Conservation (phyloP, 2,888 invertebrate genomes). For the Microplitis manilae region DNA sequence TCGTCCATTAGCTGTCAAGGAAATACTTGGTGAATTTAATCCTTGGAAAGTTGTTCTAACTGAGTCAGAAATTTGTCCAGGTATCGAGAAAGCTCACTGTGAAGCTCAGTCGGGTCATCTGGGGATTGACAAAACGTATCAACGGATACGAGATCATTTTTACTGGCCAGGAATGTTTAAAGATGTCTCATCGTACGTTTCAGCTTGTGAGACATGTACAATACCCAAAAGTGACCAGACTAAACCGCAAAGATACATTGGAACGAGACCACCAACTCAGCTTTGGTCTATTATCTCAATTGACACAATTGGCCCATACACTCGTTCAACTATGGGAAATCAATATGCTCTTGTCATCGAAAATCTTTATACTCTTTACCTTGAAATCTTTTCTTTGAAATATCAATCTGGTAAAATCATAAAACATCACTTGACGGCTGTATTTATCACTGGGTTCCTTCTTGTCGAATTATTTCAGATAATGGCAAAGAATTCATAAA, state of each 20-base stretch:
- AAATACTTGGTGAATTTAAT: not conserved
- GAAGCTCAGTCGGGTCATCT: slow-evolving; percentile 14
- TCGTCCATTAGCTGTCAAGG: not conserved
- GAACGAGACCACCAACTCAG: not conserved
- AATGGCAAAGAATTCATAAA: slow-evolving; percentile 34
- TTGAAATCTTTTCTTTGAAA: slow-evolving; percentile 24
- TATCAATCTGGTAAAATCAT: slow-evolving; percentile 23
- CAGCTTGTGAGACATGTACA: slow-evolving; percentile 40
- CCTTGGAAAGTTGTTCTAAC: slow-evolving; percentile 11
- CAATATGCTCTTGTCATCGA: not conserved
- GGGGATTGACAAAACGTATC: slow-evolving; percentile 30
- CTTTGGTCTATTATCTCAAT: slow-evolving; percentile 23
- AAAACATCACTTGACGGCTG: not conserved
- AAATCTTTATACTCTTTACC: slow-evolving; percentile 23
- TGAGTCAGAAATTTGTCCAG: not conserved
- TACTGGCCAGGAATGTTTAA: slow-evolving; percentile 41
- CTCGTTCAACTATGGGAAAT: not conserved
- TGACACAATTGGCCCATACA: slow-evolving; percentile 15
- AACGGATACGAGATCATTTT: slow-evolving; percentile 24
- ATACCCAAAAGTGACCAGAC: not conserved
- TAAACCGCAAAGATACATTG: not conserved
- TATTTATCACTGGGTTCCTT: slow-evolving; percentile 24
- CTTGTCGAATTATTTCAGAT: slow-evolving; percentile 20
- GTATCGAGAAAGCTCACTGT: not conserved
- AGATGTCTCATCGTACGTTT: slow-evolving; percentile 34